Evolutionary conservation across 2,113 vertebrate species (phyloP).

Genomic region (Sinocyclocheilus maitianheensis): DNA sequence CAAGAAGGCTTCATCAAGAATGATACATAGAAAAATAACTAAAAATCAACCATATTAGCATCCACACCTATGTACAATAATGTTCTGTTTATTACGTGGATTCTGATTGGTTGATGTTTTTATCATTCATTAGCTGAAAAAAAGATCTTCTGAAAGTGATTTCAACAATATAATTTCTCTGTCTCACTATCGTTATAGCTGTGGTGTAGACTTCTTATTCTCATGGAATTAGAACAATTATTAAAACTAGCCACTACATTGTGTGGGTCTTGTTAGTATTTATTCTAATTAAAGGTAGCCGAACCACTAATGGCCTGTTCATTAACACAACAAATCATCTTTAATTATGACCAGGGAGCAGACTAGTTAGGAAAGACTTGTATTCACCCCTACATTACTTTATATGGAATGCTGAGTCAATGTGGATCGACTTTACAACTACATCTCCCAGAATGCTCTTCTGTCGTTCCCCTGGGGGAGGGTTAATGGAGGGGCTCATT

Average conservation of each 20-base stretch:
- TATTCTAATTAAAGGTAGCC: not conserved
- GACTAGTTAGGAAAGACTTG: slow-evolving; percentile 16
- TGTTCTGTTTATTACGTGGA: no score
- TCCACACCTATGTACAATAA: no score
- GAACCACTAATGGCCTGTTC: not conserved
- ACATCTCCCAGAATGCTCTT: slow-evolving; percentile 52
- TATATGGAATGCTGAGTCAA: slow-evolving; percentile 3
- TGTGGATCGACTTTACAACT: slow-evolving; percentile 42
- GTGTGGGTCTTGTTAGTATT: not conserved
- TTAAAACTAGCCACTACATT: not conserved
- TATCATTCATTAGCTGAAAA: no score
- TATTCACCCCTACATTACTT: not conserved
- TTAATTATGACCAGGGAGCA: slow-evolving; percentile 11
- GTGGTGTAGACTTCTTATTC: no score
- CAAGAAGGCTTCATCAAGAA: no score
- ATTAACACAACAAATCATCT: slow-evolving; percentile 11
- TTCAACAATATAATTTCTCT: no score
- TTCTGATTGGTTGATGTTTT: no score
- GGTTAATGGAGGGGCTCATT: slow-evolving; percentile 74
- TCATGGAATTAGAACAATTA: no score
- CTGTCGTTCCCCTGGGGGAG: slow-evolving; percentile 14
- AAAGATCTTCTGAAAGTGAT: no score
- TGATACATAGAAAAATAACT: no score
- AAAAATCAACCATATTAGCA: no score
- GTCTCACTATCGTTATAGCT: no score